Evolutionary conservation across 2,113 vertebrate species (phyloP).

Genomic region (Cottus gobio): DNA sequence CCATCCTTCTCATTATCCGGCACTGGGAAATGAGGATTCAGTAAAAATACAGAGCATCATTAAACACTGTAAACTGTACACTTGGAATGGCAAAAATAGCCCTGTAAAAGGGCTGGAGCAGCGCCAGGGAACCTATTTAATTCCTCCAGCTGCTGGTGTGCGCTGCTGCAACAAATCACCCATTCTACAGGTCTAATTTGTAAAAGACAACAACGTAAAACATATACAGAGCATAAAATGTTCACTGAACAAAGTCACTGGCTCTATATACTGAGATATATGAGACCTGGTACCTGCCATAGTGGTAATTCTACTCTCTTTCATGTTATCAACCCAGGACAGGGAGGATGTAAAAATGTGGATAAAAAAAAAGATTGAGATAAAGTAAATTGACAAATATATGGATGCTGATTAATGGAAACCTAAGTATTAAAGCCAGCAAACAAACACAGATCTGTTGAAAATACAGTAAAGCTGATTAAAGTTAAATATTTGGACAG

Average conservation of each 20-base stretch:
- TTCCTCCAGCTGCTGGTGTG: slow-evolving; percentile 74
- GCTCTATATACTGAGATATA: slow-evolving; percentile 37
- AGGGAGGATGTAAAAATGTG: slow-evolving; percentile 27
- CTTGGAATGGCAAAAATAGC: slow-evolving; percentile 69
- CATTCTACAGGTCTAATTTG: slow-evolving; percentile 73
- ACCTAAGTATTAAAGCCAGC: slow-evolving; percentile 40
- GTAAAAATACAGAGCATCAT: slow-evolving; percentile 80
- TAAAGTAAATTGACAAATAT: slow-evolving; percentile 38
- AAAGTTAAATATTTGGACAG: slow-evolving; percentile 61
- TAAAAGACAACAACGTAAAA: slow-evolving; percentile 78
- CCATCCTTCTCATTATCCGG: slow-evolving; percentile 73
- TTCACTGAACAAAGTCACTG: slow-evolving; percentile 44
- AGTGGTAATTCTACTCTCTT: slow-evolving; percentile 46
- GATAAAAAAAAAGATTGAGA: slow-evolving; percentile 16
- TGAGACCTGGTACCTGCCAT: slow-evolving; percentile 16
- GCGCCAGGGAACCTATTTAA: slow-evolving; percentile 78
- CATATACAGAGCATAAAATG: slow-evolving; percentile 67
- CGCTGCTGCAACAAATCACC: slow-evolving; percentile 72
- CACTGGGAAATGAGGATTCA: slow-evolving; percentile 72
- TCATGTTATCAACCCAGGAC: slow-evolving; percentile 30
- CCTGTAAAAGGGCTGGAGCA: slow-evolving; percentile 72
- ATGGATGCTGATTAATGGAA: slow-evolving; percentile 35
- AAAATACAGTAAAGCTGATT: slow-evolving; percentile 53
- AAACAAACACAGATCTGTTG: slow-evolving; percentile 51
- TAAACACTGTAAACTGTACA: slow-evolving; percentile 79